These are phyloP conservation scores for Melipona beecheii DNA, from an alignment of 2,888 invertebrate species.

Conservation along the genomic window DNA sequence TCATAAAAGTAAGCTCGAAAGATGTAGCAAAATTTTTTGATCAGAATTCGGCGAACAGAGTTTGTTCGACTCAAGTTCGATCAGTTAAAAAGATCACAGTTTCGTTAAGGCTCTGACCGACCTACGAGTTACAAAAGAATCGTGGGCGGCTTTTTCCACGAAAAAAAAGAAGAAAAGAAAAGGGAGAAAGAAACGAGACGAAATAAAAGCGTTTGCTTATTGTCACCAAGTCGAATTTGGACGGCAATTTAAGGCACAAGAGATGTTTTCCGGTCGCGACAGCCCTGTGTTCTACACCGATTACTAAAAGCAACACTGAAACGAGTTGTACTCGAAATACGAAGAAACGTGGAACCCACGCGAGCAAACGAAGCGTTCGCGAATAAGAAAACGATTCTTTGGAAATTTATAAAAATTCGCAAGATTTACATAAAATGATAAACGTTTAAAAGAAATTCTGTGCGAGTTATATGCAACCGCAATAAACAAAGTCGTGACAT, in stretches of 20 bases:
- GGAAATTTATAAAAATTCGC: not conserved
- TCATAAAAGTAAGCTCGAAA: constrained; percentile 52
- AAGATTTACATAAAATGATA: not conserved
- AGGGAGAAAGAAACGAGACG: not conserved
- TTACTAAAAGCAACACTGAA: not conserved
- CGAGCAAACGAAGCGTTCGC: not conserved
- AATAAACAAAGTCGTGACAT: not conserved
- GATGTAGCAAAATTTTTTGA: constrained; percentile 19
- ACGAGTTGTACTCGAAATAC: not conserved
- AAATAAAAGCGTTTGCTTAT: constrained; percentile 60
- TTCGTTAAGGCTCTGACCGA: constrained; percentile 55
- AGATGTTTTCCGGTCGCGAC: constrained; percentile 69
- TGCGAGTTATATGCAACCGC: not conserved
- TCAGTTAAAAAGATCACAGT: constrained; percentile 55
- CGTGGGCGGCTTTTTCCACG: constrained; percentile 27
- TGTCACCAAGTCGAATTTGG: constrained; percentile 73
- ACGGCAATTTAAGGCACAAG: constrained; percentile 79
- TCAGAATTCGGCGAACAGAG: not conserved
- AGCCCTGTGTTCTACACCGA: constrained; percentile 55
- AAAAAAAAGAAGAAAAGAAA: not conserved
- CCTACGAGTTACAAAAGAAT: constrained; percentile 2
- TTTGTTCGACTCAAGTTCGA: not conserved
- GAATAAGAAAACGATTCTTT: not conserved
- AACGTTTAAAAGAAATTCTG: not conserved
- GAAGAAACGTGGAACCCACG: not conserved